Base-by-base conservation (phyloP, 2,888 invertebrate species). In the Balanococcus diminutus region DNA sequence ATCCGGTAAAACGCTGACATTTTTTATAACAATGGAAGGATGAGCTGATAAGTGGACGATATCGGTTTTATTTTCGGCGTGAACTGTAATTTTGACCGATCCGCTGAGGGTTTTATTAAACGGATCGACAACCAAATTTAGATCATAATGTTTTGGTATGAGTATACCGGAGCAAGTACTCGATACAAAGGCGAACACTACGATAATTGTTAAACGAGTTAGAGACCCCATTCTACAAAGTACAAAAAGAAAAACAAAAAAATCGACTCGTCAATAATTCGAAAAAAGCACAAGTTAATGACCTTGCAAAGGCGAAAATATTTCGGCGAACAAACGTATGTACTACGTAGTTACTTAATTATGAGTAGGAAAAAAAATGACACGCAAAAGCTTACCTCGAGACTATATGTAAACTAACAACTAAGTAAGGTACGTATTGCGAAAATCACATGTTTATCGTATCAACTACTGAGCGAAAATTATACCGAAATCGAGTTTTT, bases 1-100 rank as follows among this genome's bases (percentile, higher is more conserved):
- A 0, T 36, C 75, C 6, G 75, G 1, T 11, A 36, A 19, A 36
- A 79, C 19, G 1, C 36, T 36, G 11, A 79, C 75, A 36, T 79
- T 79, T 79, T 79, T 79, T 6, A 79, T 22, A 19, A 79, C 75
- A 36, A 79, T 36, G 19, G 75, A 79, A 22, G 75, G 81, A 51
- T 82, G 28, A 4, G 81, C 81, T 8, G 51, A 25, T 28, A 82
- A 51, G 1, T 82, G 22, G 3, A 82, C 31, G 46, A 82, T 46
- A 22, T 82, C 81, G 42, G 81, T 82, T 82, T 82, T 82, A 31
- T 82, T 82, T 82, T 82, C 81, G 0, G 28, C 81, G 46, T 46
- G 36, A 36, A 82, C 22, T 46, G 19, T 42, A 28, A 42, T 46
- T 82, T 82, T 82, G 3, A 82, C 81, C 25, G 46, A 82, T 1